A percentile compares a stretch with the other conserved stretches of the same genome.
Evolutionary conservation across 1,140 invertebrate species (phyloP).

Genomic region (Helicoverpa armigera): DNA sequence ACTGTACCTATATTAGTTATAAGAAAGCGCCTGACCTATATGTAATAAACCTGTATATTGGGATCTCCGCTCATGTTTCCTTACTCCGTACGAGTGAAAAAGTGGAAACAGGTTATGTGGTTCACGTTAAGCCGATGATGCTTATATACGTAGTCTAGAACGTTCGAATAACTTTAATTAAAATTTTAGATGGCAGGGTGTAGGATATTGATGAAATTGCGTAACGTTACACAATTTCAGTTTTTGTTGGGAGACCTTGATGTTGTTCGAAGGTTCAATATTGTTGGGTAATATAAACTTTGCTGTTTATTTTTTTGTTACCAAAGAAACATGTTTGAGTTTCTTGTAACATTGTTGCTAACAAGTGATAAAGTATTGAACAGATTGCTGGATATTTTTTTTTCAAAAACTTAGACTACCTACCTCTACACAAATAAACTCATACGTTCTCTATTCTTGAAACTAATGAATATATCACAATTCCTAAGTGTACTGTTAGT

Average conservation of each 20-base stretch:
- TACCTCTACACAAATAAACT: too few relatives aligned
- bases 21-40: too few relatives aligned
- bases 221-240: conserved; percentile 6
- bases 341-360: not conserved
- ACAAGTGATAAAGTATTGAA: not conserved
- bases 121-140: too few relatives aligned
- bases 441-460: too few relatives aligned
- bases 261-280: not conserved
- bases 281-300: conserved; percentile 34
- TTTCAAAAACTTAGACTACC: not conserved
- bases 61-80: too few relatives aligned
- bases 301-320: not conserved
- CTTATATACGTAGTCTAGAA: not conserved
- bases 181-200: not conserved
- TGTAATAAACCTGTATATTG: too few relatives aligned
- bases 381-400: not conserved
- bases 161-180: not conserved
- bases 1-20: too few relatives aligned
- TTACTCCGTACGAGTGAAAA: too few relatives aligned
- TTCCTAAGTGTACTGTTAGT: not conserved
- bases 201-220: conserved; percentile 5
- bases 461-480: not conserved
- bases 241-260: conserved; percentile 18
- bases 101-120: too few relatives aligned
- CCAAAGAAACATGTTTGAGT: not conserved